phyloP scores from a whole-genome alignment of 2,888 invertebrate species.

The Sipha maydis region DNA sequence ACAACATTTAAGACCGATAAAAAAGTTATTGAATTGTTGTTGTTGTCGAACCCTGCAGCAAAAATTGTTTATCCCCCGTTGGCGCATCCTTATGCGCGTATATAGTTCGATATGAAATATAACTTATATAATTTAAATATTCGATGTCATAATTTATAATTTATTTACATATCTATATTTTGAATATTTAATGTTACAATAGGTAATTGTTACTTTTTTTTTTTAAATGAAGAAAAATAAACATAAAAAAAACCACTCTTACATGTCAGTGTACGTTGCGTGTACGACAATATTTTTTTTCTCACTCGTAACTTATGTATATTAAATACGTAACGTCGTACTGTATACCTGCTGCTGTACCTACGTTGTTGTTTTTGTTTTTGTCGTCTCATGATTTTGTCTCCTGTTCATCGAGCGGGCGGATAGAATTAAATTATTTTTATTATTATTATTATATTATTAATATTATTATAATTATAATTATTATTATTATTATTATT shows the following conservation, averaged over 20 bases:
- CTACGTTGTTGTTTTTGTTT: background rate
- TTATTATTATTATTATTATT: too few relatives aligned
- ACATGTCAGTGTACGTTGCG: too few relatives aligned
- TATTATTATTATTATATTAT: too few relatives aligned
- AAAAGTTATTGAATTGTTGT: background rate
- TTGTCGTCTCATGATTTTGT: background rate
- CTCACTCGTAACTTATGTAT: too few relatives aligned
- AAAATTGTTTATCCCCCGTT: background rate
- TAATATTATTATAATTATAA: too few relatives aligned
- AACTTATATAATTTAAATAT: background rate
- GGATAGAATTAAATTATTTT: too few relatives aligned
- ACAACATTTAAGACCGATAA: background rate
- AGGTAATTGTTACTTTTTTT: constrained; percentile 39
- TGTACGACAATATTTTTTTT: too few relatives aligned
- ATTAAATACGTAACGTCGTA: too few relatives aligned
- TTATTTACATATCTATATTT: background rate
- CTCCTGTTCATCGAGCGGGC: too few relatives aligned
- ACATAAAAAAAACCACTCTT: background rate
- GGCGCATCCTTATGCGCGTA: too few relatives aligned
- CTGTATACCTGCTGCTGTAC: too few relatives aligned
- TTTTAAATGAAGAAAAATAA: background rate
- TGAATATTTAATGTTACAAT: background rate
- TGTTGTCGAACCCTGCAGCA: background rate
- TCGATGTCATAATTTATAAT: background rate
- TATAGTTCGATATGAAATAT: too few relatives aligned